Evolutionary conservation across 2,113 vertebrate genomes (phyloP).

Genomic region (Sander vitreus): DNA sequence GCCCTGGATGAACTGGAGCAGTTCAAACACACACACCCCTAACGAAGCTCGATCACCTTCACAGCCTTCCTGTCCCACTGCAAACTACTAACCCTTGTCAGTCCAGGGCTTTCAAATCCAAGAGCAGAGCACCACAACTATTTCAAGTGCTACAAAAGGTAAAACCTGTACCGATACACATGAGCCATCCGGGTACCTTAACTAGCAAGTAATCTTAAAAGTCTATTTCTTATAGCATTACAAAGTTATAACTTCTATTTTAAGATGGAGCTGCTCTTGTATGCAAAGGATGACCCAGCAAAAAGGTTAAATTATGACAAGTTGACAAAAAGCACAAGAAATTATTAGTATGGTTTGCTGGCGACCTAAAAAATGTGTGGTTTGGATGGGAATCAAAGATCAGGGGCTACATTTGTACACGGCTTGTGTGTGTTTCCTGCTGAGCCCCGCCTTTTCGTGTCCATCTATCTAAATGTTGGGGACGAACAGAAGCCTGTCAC

Average conservation of each 20-base stretch:
- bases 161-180: conserved; percentile 56
- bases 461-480: conserved; percentile 63
- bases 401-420: conserved; percentile 39
- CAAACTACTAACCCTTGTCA: conserved; percentile 18
- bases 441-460: conserved; percentile 54
- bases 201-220: conserved; percentile 49
- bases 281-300: conserved; percentile 36
- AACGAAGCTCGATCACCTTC: conserved; percentile 53
- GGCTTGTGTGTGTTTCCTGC: conserved; percentile 45
- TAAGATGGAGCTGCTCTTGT: conserved; percentile 37
- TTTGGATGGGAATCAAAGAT: conserved; percentile 38
- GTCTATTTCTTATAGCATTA: conserved; percentile 37
- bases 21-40: conserved; percentile 46
- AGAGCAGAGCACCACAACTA: conserved; percentile 25
- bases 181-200: conserved; percentile 44
- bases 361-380: conserved; percentile 32
- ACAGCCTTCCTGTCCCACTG: conserved; percentile 55
- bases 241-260: conserved; percentile 42
- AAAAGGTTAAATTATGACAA: conserved; percentile 33
- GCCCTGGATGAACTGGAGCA: conserved; percentile 35
- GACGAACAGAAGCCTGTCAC: conserved; percentile 48
- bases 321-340: conserved; percentile 59
- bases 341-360: conserved; percentile 42
- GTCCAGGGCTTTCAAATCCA: conserved; percentile 39
- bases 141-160: conserved; percentile 32